Evolutionary conservation across 2,797 vertebrate genomes (phyloP).

Genomic region (Neopelma chrysocephalum): DNA sequence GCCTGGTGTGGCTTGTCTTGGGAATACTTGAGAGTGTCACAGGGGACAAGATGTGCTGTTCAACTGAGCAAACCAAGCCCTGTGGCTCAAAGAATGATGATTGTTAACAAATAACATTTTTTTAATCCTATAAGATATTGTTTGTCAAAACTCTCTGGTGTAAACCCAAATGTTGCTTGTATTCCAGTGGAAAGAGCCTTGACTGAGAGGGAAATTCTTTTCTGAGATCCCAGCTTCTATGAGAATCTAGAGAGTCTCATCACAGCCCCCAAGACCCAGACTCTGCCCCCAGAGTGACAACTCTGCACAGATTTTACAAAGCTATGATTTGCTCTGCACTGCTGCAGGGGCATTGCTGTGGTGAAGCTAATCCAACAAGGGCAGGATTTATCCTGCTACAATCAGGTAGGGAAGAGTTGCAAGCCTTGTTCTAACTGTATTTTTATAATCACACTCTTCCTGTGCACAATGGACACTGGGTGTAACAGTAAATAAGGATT

Average conservation of each 20-base stretch:
- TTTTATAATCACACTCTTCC: background rate
- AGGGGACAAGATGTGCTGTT: background rate
- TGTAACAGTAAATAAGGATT: constrained; percentile 23
- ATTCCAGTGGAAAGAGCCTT: background rate
- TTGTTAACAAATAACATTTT: background rate
- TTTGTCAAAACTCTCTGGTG: background rate
- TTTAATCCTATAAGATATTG: background rate
- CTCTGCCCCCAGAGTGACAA: background rate
- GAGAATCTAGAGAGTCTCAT: background rate
- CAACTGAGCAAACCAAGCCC: background rate
- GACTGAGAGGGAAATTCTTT: background rate
- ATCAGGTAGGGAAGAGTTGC: background rate
- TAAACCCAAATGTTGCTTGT: background rate
- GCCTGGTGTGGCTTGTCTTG: background rate
- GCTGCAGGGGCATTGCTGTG: background rate
- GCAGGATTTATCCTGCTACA: background rate
- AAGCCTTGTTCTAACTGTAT: background rate
- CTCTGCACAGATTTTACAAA: background rate
- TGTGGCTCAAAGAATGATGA: background rate
- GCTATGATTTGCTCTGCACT: background rate
- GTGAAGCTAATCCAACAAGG: background rate
- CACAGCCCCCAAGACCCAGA: background rate
- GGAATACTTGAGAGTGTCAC: background rate
- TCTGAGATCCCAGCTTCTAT: background rate
- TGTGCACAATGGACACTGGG: background rate